A percentile compares a stretch with the other conserved stretches of the same genome.
Conservation (phyloP, 2,797 vertebrate genomes). For the Botia almorhae region DNA sequence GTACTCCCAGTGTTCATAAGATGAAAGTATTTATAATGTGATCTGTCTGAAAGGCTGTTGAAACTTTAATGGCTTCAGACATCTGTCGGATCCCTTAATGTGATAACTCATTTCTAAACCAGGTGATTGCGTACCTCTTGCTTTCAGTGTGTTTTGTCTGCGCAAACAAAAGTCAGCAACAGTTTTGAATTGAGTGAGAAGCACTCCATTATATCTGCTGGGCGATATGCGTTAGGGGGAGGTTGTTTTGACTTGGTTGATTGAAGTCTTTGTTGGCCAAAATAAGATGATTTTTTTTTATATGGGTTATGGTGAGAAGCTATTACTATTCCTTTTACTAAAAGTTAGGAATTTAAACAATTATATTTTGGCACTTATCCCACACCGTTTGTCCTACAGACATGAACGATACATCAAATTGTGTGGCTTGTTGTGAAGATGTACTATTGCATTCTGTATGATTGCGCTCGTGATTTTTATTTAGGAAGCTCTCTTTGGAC, state of each 20-base stretch:
- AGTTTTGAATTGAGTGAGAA: constrained; percentile 21
- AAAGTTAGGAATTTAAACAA: neutral
- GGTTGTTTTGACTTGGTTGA: constrained; percentile 31
- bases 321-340: neutral
- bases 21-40: constrained; percentile 57
- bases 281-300: constrained; percentile 1
- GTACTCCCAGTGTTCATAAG: constrained; percentile 42
- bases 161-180: constrained; percentile 20
- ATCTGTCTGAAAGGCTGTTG: constrained; percentile 56
- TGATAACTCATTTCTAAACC: constrained; percentile 51
- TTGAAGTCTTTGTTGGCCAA: constrained; percentile 33
- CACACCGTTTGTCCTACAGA: neutral
- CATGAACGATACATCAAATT: neutral
- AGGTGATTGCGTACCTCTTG: constrained; percentile 13
- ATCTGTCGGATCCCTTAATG: constrained; percentile 59
- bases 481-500: neutral
- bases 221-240: constrained; percentile 33
- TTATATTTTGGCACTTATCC: neutral
- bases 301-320: neutral
- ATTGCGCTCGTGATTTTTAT: neutral
- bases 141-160: constrained; percentile 38
- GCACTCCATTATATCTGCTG: constrained; percentile 41
- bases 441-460: neutral
- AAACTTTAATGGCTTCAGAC: constrained; percentile 61
- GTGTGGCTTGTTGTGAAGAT: neutral